Conservation (phyloP, 2,797 vertebrate genomes). For the Dryobates pubescens region DNA sequence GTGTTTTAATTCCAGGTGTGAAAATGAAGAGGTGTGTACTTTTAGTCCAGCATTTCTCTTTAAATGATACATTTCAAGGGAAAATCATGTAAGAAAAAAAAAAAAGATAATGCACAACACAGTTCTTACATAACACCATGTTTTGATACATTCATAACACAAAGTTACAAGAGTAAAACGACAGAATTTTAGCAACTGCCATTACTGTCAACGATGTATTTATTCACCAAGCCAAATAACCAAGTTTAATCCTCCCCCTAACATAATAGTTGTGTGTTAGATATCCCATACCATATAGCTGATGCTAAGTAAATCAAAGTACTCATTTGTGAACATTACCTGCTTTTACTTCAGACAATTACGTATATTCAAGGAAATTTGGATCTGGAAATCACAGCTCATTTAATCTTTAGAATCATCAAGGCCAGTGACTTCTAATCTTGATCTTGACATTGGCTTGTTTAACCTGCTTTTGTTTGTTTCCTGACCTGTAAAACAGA, state of each 20-base stretch:
- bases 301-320: background rate
- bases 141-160: background rate
- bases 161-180: background rate
- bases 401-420: background rate
- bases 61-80: background rate
- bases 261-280: background rate
- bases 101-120: background rate
- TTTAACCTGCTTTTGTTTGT: background rate
- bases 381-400: background rate
- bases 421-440: background rate
- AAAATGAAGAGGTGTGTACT: background rate
- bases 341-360: background rate
- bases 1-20: background rate
- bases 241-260: background rate
- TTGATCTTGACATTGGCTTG: background rate
- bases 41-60: background rate
- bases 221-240: background rate
- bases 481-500: slow-evolving; percentile 7
- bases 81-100: background rate
- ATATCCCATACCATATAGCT: background rate
- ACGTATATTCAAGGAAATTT: background rate
- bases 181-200: background rate
- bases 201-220: background rate
- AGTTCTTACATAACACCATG: background rate
- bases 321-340: background rate